Evolutionary conservation across 2,113 vertebrate genomes (phyloP).

Genomic region (Poecilia latipinna): DNA sequence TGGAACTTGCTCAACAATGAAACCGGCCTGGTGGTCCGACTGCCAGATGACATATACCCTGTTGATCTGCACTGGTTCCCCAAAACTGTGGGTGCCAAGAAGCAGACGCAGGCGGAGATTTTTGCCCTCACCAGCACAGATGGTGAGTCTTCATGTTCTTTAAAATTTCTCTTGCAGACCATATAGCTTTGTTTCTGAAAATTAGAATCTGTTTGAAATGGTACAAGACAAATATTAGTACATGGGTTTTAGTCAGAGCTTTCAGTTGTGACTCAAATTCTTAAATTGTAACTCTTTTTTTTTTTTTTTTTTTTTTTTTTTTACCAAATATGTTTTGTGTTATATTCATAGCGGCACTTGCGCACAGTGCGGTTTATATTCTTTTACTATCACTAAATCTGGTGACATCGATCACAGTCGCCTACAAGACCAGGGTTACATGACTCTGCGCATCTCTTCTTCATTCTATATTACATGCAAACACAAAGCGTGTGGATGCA

Average conservation of each 20-base stretch:
- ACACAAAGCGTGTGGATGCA: constrained; percentile 69
- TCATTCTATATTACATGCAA: constrained; percentile 67
- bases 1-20: constrained; percentile 93
- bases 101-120: constrained; percentile 87
- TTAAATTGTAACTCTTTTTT: too few relatives aligned
- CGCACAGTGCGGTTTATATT: neutral
- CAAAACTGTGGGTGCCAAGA: constrained; percentile 87
- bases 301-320: neutral
- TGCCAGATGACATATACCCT: constrained; percentile 90
- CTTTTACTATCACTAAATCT: constrained; percentile 7
- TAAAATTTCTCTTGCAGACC: neutral
- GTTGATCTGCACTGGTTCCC: constrained; percentile 95
- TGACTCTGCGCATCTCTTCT: constrained; percentile 27
- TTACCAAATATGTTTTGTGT: neutral
- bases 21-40: constrained; percentile 84
- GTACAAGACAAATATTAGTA: too few relatives aligned
- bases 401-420: neutral
- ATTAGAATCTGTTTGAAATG: neutral
- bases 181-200: neutral
- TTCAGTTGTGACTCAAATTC: neutral
- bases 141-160: constrained; percentile 79
- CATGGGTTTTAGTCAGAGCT: too few relatives aligned
- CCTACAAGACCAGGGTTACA: neutral
- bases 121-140: constrained; percentile 96
- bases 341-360: neutral